Percentiles rank a stretch among this genome's conserved stretches.
Conservation (phyloP, 2,797 vertebrate species). For the Pantherophis vulpinus region DNA sequence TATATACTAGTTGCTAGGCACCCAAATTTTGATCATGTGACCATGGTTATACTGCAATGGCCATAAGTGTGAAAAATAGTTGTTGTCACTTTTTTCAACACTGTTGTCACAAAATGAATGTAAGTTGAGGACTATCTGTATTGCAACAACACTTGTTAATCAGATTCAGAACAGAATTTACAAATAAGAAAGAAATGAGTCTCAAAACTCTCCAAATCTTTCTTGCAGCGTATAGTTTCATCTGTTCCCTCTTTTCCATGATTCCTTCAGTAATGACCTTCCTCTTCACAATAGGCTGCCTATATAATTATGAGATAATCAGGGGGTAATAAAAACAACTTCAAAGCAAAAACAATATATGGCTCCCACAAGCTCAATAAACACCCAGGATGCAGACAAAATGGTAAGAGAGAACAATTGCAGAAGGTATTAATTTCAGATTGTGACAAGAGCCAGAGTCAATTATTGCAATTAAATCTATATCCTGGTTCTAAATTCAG, state of each 20-base stretch:
- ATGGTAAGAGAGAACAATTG: conserved; percentile 8
- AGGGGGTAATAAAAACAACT: conserved; percentile 56
- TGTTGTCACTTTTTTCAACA: neutral
- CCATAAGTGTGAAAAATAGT: neutral
- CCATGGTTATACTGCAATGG: neutral
- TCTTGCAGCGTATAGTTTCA: neutral
- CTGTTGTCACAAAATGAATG: neutral
- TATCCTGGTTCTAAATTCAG: conserved; percentile 2
- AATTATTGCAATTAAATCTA: conserved; percentile 41
- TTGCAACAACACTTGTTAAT: neutral
- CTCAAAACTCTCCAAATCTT: neutral
- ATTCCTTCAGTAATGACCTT: conserved; percentile 28
- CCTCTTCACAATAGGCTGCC: conserved; percentile 39
- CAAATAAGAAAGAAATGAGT: conserved; percentile 13
- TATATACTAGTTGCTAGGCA: neutral
- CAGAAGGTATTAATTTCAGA: conserved; percentile 29
- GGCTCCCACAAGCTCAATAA: conserved; percentile 51
- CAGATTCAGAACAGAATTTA: conserved; percentile 9
- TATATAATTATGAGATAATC: conserved; percentile 64
- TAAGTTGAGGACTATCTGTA: neutral
- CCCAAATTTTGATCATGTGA: neutral
- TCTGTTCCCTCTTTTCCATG: conserved; percentile 3
- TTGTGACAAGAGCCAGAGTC: conserved; percentile 48
- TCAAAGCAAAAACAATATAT: conserved; percentile 47
- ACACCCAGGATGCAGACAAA: conserved; percentile 22